phyloP scores from a whole-genome alignment of 2,888 invertebrate species.

The Sarcophaga caerulescens region DNA sequence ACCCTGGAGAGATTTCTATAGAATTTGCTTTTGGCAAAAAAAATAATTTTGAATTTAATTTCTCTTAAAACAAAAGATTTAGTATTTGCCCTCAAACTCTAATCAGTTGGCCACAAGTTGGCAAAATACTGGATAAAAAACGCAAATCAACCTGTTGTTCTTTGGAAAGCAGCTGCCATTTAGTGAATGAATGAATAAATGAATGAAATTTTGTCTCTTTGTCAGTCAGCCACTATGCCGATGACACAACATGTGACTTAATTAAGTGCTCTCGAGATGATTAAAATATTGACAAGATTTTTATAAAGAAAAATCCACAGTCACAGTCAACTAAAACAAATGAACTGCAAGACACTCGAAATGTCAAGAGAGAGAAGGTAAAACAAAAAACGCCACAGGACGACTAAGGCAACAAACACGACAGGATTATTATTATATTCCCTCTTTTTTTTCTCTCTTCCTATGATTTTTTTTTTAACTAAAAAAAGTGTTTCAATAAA shows the following conservation, averaged over 20 bases:
- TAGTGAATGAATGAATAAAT: neutral
- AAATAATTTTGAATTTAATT: neutral
- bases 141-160: constrained; percentile 55
- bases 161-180: constrained; percentile 49
- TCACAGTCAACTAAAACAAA: constrained; percentile 51
- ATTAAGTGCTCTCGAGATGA: constrained; percentile 61
- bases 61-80: neutral
- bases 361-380: constrained; percentile 15
- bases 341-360: constrained; percentile 58
- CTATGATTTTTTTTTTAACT: neutral
- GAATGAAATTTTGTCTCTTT: neutral
- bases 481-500: constrained; percentile 22
- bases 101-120: constrained; percentile 51
- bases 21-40: too few species aligned
- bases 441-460: neutral
- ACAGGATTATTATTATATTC: constrained; percentile 23
- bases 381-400: constrained; percentile 50
- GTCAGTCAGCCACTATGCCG: neutral
- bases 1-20: too few species aligned
- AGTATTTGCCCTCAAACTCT: constrained; percentile 13
- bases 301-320: neutral
- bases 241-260: constrained; percentile 60
- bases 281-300: constrained; percentile 62
- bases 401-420: constrained; percentile 9
- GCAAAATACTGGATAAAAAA: constrained; percentile 23